Evolutionary conservation across 2,797 vertebrate species (phyloP), one percentile per base, ranked within the genome.

Genomic region (Enteromius unitaeniatus): DNA sequence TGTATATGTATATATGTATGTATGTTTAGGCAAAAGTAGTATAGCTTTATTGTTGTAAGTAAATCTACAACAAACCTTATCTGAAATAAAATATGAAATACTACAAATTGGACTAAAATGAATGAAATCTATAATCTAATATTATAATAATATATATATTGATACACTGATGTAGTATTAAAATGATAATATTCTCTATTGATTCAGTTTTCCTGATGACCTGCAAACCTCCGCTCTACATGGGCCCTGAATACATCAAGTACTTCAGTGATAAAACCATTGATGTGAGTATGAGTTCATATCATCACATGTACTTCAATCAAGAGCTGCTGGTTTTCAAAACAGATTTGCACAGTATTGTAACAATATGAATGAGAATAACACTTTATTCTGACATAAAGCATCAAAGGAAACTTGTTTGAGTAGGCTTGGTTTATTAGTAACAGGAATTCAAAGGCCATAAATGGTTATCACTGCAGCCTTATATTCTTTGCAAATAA

Each of bases 261-360:
- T 97, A 97, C 87, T 96, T 97, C 92, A 96, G 81, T 0, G 96
- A 97, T 88, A 96, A 96, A 88, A 97, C 96, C 67, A 96, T 96
- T 3, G 95, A 96, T 1, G 96, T 97, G 89, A 96, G 95, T 94
- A 82, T 42, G 14, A 26, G 19, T 73, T 82, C 15, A 17, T 15
- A 45, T 77, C 23, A n/a, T 15, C 51, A 19, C 10, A 55, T 14
- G 28, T 23, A 23, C 17, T 31, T 55, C 7, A 58, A 28, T 28
- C 15, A 21, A 17, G 23, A 26, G 42, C 14, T 49, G 23, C 23
- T 49, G 42, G 23, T 49, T 72, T 9, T 49, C 14, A 47, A 47
- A 47, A 45, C 40, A 69, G 7, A 45, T 8, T 45, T 23, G 40
- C 67, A 70, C 11, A 42, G 13, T 42, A 42, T 42, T 8, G 40